Evolutionary conservation across 2,113 vertebrate species (phyloP).

Genomic region (Eretmodus cyanostictus): DNA sequence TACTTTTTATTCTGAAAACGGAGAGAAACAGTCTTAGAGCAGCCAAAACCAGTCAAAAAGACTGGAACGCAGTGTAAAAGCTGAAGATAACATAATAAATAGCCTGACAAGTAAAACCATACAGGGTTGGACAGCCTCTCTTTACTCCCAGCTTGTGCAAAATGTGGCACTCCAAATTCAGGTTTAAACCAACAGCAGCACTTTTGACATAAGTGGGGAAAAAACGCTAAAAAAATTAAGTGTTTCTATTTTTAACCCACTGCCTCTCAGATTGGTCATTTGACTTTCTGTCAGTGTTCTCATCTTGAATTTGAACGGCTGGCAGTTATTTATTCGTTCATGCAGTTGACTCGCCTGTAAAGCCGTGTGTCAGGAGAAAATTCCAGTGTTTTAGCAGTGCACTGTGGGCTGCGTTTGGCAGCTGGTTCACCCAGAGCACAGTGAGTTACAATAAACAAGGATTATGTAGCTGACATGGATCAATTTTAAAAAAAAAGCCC

Average conservation of each 20-base stretch:
- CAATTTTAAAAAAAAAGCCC: neutral
- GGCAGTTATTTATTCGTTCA: neutral
- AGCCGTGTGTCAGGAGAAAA: constrained; percentile 8
- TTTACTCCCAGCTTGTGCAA: neutral
- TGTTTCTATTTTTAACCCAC: neutral
- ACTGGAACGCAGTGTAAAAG: neutral
- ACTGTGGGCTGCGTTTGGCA: neutral
- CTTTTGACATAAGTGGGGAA: neutral
- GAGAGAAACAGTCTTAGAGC: neutral
- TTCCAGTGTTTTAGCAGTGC: constrained; percentile 25
- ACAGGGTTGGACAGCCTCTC: neutral
- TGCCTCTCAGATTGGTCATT: neutral
- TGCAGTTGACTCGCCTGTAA: neutral
- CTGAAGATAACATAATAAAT: neutral
- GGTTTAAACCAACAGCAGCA: neutral
- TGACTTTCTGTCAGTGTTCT: neutral
- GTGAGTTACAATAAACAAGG: neutral
- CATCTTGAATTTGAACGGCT: neutral
- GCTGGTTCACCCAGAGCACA: neutral
- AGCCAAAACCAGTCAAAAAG: neutral
- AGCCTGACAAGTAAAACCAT: neutral
- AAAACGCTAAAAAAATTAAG: neutral
- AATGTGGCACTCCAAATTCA: neutral
- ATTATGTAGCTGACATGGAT: constrained; percentile 6
- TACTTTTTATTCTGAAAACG: neutral